A percentile compares a stretch with the other conserved stretches of the same genome.
Conservation (phyloP, 2,113 vertebrate species). For the Trematocara nigrifrons region DNA sequence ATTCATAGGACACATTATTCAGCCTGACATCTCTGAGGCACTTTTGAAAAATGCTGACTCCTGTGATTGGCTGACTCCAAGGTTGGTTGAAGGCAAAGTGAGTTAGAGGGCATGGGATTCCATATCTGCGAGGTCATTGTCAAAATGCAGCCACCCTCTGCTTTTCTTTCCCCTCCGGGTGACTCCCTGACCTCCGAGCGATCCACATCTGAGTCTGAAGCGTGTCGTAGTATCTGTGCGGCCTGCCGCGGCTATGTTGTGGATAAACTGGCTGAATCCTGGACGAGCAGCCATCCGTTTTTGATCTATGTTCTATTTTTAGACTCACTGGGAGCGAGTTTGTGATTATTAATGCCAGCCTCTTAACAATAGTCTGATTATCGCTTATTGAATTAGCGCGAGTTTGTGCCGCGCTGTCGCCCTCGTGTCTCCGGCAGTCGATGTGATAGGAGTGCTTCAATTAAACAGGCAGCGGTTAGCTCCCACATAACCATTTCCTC, state of each 20-base stretch:
- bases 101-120: neutral
- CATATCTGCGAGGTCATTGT: slow-evolving; percentile 21
- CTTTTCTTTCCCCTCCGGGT: neutral
- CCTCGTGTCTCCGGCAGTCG: slow-evolving; percentile 17
- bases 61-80: slow-evolving; percentile 34
- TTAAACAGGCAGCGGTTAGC: slow-evolving; percentile 33
- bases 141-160: neutral
- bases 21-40: slow-evolving; percentile 61
- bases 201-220: slow-evolving; percentile 16
- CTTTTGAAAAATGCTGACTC: slow-evolving; percentile 65
- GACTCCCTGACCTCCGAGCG: slow-evolving; percentile 15
- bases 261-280: neutral
- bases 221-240: neutral
- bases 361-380: slow-evolving; percentile 35
- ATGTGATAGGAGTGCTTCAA: slow-evolving; percentile 21
- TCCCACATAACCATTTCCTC: slow-evolving; percentile 13
- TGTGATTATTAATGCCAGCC: slow-evolving; percentile 1
- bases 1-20: slow-evolving; percentile 78
- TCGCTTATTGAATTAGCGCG: slow-evolving; percentile 40
- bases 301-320: slow-evolving; percentile 7
- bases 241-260: neutral
- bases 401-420: slow-evolving; percentile 6
- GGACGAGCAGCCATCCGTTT: neutral
- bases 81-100: slow-evolving; percentile 38
- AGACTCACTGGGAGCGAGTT: slow-evolving; percentile 8